phyloP scores from a whole-genome alignment of 1,140 invertebrate species.

The Bilobella aurantiaca region DNA sequence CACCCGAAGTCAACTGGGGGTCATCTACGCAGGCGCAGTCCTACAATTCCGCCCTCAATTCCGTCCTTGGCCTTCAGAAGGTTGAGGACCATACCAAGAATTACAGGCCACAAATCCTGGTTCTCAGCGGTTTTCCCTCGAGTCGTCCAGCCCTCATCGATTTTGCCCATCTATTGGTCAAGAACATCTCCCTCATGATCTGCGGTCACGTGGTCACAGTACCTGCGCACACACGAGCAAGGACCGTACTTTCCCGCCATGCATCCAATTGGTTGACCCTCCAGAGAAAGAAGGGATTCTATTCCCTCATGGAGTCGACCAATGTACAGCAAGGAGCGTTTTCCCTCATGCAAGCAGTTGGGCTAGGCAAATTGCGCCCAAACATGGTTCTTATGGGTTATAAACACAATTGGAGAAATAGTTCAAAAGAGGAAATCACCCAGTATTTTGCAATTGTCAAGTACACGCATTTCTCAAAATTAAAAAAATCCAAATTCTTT shows the following conservation, averaged over 20 bases:
- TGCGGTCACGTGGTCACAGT: slow-evolving; percentile 44
- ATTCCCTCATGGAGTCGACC: slow-evolving; percentile 40
- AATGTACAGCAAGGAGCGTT: slow-evolving; percentile 34
- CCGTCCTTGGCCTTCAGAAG: slow-evolving; percentile 44
- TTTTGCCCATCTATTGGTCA: slow-evolving; percentile 47
- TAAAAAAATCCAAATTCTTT: not conserved
- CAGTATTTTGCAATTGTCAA: slow-evolving; percentile 50
- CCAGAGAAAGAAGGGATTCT: slow-evolving; percentile 44
- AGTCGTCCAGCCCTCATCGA: slow-evolving; percentile 46
- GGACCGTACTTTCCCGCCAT: slow-evolving; percentile 22
- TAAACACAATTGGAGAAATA: slow-evolving; percentile 47
- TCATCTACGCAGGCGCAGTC: slow-evolving; percentile 53
- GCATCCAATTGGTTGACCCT: slow-evolving; percentile 39
- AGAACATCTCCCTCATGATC: slow-evolving; percentile 45
- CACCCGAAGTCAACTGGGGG: slow-evolving; percentile 61
- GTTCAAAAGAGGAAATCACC: slow-evolving; percentile 40
- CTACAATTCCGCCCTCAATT: slow-evolving; percentile 46
- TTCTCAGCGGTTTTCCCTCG: slow-evolving; percentile 46
- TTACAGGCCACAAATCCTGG: slow-evolving; percentile 51
- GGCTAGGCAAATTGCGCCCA: slow-evolving; percentile 51
- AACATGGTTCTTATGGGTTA: slow-evolving; percentile 53
- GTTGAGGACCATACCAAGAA: slow-evolving; percentile 54
- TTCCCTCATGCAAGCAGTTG: slow-evolving; percentile 41
- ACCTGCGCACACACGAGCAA: not conserved
- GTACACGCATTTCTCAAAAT: slow-evolving; percentile 39